Evolutionary conservation across 1,140 invertebrate species (phyloP), one percentile per base, ranked within the genome.

Genomic region (Paralvinella palmiformis): DNA sequence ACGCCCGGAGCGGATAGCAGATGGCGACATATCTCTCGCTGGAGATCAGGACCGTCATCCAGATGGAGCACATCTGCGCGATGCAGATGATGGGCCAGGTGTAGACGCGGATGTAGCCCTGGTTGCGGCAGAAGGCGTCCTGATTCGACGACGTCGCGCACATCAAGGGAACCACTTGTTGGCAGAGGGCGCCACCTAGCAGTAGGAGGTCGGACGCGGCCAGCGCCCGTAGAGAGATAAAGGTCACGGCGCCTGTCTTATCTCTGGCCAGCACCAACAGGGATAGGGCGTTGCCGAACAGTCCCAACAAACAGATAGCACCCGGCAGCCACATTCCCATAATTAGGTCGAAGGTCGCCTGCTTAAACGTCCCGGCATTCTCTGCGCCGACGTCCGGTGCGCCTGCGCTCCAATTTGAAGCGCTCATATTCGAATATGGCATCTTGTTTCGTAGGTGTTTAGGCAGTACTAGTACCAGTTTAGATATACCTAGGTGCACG

Each of bases 21-120:
- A 96, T 93, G 1, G 92, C 93, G 41, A 96, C 88, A 81, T 91
- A 96, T 50, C 93, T 84, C 78, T 96, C 93, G 67, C 94, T 83
- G 0, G 93, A 95, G 17, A 96, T 92, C 1, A 90, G 91, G 45
- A 96, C 85, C 2, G 93, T 96, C 68, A 94, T 84, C 80, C 95
- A 96, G 58, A 94, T 91, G 31, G 91, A 92, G 29, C 90, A 91
- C 48, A 91, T 93, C 66, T 83, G 91, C 20, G 90, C 89, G 6
- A 89, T 89, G 56, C 62, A 64, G 24, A 64, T 27, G 17, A 64
- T 55, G 1, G 62, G 62, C 62, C 62, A 64, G 5, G 53, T 59
- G 52, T 64, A 64, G 32, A 59, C 53, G 13, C 62, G 13, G 50
- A 53, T 10, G 50, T 20, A 53, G 50, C 50, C 50, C 50, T 53